Evolutionary conservation across 2,888 invertebrate genomes (phyloP), one percentile per base, ranked within the genome.

Genomic region (Timema cristinae): DNA sequence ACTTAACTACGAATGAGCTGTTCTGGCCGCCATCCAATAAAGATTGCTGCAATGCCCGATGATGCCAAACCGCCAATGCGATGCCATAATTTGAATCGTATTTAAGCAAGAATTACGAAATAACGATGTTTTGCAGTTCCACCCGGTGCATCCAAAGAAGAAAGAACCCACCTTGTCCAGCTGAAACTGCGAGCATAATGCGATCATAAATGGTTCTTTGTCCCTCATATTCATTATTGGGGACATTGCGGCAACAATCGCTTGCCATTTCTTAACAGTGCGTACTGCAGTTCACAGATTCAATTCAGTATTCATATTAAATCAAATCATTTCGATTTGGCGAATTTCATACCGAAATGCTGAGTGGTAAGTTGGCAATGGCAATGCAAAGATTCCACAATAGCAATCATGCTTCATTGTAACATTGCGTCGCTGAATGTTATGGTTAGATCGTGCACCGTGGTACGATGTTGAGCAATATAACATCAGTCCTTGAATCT

Each of bases 381-480:
- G 11, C 11, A 52, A 52, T 52, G 9, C 52, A 52, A 52, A 52
- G 52, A 10, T 52, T 11, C 52, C 11, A n/a, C 52, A 52, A 79
- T 78, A 61, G 73, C 67, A 4, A 78, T 67, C 71, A 79, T 78
- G 75, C 78, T 77, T 76, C 78, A 77, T 76, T 79, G 79, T 61
- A 77, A 79, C 70, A 79, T 78, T 49, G 76, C 76, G 70, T 73
- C 66, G 15, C 73, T 73, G 61, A 74, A 75, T 72, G 76, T 75
- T 73, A 75, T 68, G 68, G 76, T 74, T 72, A 15, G 75, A 70
- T 72, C 69, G 73, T 76, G 74, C 73, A 73, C 67, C 70, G 73
- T 73, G 74, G 50, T 52, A 52, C 52, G 52, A 52, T 52, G 52
- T 52, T 10, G 52, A 52, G 52, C 52, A 52, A 52, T 52, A 52